Conservation (phyloP, 2,113 vertebrate genomes). For the Neofelis nebulosa region DNA sequence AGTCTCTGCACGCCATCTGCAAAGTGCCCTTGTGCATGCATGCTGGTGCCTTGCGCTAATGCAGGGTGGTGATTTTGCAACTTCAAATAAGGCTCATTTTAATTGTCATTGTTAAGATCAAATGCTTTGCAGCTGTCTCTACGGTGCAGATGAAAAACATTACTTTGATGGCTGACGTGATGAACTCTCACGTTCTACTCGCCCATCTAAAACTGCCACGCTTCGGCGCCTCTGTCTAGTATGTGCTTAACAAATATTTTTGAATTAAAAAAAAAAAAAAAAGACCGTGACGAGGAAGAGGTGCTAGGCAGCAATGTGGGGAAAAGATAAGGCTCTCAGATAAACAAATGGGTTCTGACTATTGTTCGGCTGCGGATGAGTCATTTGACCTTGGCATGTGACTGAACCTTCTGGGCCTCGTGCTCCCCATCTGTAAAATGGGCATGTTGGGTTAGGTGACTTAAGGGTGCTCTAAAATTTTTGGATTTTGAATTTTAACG, state of each 20-base stretch:
- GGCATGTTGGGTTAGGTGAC: neutral
- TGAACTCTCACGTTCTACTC: neutral
- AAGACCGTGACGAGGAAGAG: neutral
- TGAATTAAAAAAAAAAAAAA: neutral
- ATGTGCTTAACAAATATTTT: neutral
- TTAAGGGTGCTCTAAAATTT: neutral
- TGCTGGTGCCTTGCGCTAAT: slow-evolving; percentile 78
- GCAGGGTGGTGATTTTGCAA: slow-evolving; percentile 80
- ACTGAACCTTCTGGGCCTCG: neutral
- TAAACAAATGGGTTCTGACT: neutral
- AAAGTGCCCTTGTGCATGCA: slow-evolving; percentile 79
- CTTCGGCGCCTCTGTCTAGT: neutral
- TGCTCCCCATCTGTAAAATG: neutral
- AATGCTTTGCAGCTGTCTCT: slow-evolving; percentile 78
- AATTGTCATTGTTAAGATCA: slow-evolving; percentile 80
- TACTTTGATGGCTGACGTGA: neutral
- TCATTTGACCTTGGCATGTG: too few relatives aligned
- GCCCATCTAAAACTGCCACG: neutral
- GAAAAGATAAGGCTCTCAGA: neutral
- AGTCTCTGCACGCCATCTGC: slow-evolving; percentile 84
- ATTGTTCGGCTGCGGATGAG: neutral
- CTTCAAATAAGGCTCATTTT: slow-evolving; percentile 83
- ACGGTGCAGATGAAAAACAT: slow-evolving; percentile 21
- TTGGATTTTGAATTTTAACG: slow-evolving; percentile 37
- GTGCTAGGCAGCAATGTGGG: neutral